Base-by-base conservation (phyloP, 35 echinoderm and acorn worm genomes). In the Anneissia japonica region DNA sequence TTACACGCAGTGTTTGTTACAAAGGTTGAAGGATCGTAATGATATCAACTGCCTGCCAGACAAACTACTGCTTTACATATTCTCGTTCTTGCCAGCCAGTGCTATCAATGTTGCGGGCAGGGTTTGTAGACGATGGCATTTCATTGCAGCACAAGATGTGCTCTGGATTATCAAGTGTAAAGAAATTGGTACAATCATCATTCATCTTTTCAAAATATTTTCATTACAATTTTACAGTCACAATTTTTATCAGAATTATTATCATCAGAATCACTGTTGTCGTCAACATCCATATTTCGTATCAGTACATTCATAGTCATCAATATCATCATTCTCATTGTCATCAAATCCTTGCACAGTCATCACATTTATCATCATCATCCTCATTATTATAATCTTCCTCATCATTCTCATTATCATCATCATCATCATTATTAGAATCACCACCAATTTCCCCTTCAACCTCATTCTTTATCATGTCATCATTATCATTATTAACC, bases 111-210 rank as follows among this genome's bases (percentile, higher is more conserved):
- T 74, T 32, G 92, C 92, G 7, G 86, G 87, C 30, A 74, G 77
- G 55, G 96, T 99, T 17, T 99, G 96, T 84, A 55, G 87, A 14
- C 91, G 96, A 72, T 99, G 96, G 96, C 82, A 83, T 29, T 99
- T 91, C 46, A 93, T 99, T 32, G 89, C 86, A 77, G 88, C 92
- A 11, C 96, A 94, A 35, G 96, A 99, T 77, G 92, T 91, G 64
- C 89, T 99, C 26, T 99, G 96, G 96, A 80, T 89, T 0, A 36
- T 76, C 35, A 94, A 99, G 72, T 90, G 93, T 38, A 64, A 79
- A 37, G 89, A 91, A 46, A 37, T 99, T 80, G 96, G 96, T 99
- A 77, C 21, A 4, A 43, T 43, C 4, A 43, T 82, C 34, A 35
- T 76, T 83, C 46, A 82, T 73, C 19, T 36, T 11, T 40, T 85